These are phyloP conservation scores for Acrobasis suavella DNA, from an alignment of 2,888 invertebrate species.

Conservation along the genomic window DNA sequence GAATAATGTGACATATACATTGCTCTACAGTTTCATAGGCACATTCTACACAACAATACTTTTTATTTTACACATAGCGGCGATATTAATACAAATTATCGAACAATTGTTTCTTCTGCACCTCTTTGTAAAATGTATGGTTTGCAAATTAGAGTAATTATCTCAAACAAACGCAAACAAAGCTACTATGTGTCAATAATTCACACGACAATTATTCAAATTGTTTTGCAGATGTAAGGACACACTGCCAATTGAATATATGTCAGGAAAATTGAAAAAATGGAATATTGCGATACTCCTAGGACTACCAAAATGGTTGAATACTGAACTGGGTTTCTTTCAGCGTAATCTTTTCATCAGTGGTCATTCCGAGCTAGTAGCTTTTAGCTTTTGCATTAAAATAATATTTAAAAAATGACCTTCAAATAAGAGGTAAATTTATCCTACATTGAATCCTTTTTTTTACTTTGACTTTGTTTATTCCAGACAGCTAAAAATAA, in stretches of 20 bases:
- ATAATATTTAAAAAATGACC: no score
- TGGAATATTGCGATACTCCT: no score
- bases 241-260: neutral
- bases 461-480: no score
- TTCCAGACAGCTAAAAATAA: no score
- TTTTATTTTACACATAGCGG: neutral
- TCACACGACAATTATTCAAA: slow-evolving; percentile 13
- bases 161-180: slow-evolving; percentile 6
- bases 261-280: no score
- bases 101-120: neutral
- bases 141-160: slow-evolving; percentile 9
- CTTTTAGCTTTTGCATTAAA: no score
- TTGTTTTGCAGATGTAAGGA: slow-evolving; percentile 11
- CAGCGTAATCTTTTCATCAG: no score
- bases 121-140: neutral
- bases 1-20: neutral
- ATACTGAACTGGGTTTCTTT: no score
- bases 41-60: neutral
- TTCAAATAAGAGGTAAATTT: no score
- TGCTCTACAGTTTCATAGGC: slow-evolving; percentile 5
- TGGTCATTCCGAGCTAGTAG: no score
- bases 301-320: no score
- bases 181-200: slow-evolving; percentile 13
- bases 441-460: no score
- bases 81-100: neutral